Base-by-base conservation (phyloP, 37 sponge, comb jelly and placozoan genomes). In the Diacarnus erythraeanus region DNA sequence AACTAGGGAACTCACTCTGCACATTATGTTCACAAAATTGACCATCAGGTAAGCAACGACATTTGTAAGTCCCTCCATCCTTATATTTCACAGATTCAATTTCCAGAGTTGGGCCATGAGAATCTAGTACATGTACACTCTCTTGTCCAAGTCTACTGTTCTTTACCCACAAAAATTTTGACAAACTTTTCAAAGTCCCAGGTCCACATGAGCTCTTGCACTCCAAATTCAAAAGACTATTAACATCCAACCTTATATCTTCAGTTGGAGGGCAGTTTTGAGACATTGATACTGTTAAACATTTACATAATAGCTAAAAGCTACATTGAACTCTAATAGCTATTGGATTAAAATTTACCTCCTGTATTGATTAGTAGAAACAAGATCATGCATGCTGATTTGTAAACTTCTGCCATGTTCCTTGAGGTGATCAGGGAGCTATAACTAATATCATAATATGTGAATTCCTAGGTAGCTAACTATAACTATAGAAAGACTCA, bases 21-120 rank as follows among this genome's bases (percentile, higher is more conserved):
- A 80, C 80, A 35, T 80, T 67, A 40, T 67, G 69, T 10, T 6
- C 15, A 38, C 80, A 80, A 33, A 44, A 22, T 20, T 27, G 80
- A 4, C 80, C 80, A 35, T 57, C 57, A 3, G 44, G 30, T 2
- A 25, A 26, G 57, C 80, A 80, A 59, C 69, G 33, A 40, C 80
- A 80, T 2, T 12, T 59, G 69, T 80, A 80, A 21, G 57, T 29
- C 36, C 80, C 80, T 34, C 80, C 80, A 70, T 69, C 37, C 1
- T n/a, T n/a, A 5, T 35, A 26, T 0, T 27, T 15, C n/a, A 70
- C 71, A 12, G 38, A 23, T 0, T 54, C 51, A 15, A 40, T 63
- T 38, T 21, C 64, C 43, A 78, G 12, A 35, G 21, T 33, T 5
- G 78, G 41, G 8, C 68, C 78, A n/a, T 63, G n/a, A 6, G 64